Conservation (phyloP, 2,113 vertebrate genomes). For the Raja brachyura region DNA sequence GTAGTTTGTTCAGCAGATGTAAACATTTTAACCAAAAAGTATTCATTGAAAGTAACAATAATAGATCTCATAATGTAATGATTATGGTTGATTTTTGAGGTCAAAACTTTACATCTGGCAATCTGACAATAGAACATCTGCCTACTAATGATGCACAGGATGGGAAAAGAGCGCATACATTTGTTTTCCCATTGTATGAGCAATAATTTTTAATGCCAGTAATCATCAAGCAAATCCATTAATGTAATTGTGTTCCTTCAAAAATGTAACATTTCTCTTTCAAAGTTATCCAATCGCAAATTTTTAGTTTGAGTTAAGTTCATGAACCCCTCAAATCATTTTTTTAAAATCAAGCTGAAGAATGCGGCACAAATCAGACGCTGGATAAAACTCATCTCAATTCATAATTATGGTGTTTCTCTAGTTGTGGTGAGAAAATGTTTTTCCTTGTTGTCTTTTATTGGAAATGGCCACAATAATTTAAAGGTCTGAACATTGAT, state of each 20-base stretch:
- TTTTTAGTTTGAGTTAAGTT: not conserved
- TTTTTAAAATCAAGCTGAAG: not conserved
- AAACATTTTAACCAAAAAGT: not conserved
- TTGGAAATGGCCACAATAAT: not conserved
- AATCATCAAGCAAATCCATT: not conserved
- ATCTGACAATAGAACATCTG: not conserved
- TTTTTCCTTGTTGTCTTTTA: not conserved
- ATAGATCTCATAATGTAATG: not conserved
- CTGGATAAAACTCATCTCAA: not conserved
- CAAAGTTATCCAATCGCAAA: not conserved
- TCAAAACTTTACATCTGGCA: not conserved
- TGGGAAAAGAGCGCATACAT: not conserved
- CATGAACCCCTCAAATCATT: not conserved
- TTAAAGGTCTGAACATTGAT: not conserved
- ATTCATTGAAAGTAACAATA: not conserved
- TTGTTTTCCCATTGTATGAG: not conserved
- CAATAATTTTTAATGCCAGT: not conserved
- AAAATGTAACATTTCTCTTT: not conserved
- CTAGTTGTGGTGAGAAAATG: not conserved
- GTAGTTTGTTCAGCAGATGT: not conserved
- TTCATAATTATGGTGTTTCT: not conserved
- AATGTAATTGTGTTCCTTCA: not conserved
- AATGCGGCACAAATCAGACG: not conserved
- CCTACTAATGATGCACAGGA: not conserved
- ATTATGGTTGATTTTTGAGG: not conserved